Percentiles rank a stretch among this genome's conserved stretches.
These are phyloP conservation scores for Myzus persicae DNA, from an alignment of 1,140 invertebrate genomes.

Conservation along the genomic window DNA sequence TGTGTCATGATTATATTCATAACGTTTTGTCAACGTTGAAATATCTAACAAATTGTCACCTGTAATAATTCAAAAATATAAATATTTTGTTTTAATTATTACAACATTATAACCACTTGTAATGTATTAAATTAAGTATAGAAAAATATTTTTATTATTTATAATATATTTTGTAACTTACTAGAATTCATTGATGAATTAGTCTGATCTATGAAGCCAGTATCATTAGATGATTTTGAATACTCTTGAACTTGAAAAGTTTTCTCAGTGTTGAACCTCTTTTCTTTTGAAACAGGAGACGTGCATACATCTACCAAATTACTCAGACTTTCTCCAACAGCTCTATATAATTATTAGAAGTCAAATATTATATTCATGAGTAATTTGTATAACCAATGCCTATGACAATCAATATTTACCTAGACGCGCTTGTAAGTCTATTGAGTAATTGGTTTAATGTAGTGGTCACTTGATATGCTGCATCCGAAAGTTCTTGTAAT, in stretches of 20 bases:
- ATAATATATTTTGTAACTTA: not conserved
- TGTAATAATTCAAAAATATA: not conserved
- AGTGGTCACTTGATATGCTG: conserved; percentile 87
- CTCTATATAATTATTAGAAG: conserved; percentile 18
- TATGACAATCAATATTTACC: not conserved
- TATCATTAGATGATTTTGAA: conserved; percentile 71
- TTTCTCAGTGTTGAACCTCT: conserved; percentile 84
- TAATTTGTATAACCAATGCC: not conserved
- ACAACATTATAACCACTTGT: not conserved
- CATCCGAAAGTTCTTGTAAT: conserved; percentile 79
- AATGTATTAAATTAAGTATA: not conserved
- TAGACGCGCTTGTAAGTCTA: conserved; percentile 63
- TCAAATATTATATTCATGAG: not conserved
- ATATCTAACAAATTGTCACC: conserved; percentile 32
- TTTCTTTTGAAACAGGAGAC: conserved; percentile 83
- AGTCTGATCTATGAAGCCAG: conserved; percentile 34
- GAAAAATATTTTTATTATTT: not conserved
- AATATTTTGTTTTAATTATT: not conserved
- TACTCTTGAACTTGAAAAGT: conserved; percentile 83
- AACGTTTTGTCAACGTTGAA: conserved; percentile 35
- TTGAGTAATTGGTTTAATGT: conserved; percentile 90
- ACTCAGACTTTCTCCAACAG: conserved; percentile 58
- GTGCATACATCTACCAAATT: conserved; percentile 56
- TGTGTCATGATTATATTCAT: conserved; percentile 50
- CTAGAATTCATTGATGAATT: not conserved